phyloP scores from a whole-genome alignment of 2,797 vertebrate species.

The Spinus olivaceus region DNA sequence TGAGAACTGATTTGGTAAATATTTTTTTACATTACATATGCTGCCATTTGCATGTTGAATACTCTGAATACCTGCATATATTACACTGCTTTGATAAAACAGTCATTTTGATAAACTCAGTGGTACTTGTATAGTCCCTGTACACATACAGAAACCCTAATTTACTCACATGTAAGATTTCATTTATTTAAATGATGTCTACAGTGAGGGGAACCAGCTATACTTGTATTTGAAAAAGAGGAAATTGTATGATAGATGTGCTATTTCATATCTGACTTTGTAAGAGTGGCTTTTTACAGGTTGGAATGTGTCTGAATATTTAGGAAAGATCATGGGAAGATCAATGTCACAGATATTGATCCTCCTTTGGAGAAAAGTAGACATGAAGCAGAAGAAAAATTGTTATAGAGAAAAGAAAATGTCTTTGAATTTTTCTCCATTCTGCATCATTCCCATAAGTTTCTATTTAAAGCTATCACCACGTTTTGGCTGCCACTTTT shows the following conservation, averaged over 20 bases:
- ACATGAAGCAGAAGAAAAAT: background rate
- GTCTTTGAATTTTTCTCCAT: background rate
- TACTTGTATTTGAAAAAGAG: background rate
- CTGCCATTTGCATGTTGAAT: background rate
- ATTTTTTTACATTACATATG: background rate
- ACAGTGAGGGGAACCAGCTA: background rate
- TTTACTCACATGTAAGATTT: background rate
- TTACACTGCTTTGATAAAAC: background rate
- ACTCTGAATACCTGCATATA: background rate
- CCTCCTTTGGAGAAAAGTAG: background rate
- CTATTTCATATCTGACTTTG: background rate
- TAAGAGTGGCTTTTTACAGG: background rate
- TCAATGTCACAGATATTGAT: background rate
- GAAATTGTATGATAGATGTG: background rate
- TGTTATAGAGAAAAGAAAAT: background rate
- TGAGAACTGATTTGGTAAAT: conserved; percentile 37
- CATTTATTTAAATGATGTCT: background rate
- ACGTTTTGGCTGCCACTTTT: background rate
- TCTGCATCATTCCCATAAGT: background rate
- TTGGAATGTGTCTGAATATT: background rate
- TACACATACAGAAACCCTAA: background rate
- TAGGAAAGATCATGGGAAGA: background rate
- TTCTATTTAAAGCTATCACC: background rate
- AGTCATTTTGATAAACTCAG: background rate
- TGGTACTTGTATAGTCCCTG: background rate